These are phyloP conservation scores for Momotus momota DNA, from an alignment of 2,797 vertebrate genomes.

Conservation along the genomic window DNA sequence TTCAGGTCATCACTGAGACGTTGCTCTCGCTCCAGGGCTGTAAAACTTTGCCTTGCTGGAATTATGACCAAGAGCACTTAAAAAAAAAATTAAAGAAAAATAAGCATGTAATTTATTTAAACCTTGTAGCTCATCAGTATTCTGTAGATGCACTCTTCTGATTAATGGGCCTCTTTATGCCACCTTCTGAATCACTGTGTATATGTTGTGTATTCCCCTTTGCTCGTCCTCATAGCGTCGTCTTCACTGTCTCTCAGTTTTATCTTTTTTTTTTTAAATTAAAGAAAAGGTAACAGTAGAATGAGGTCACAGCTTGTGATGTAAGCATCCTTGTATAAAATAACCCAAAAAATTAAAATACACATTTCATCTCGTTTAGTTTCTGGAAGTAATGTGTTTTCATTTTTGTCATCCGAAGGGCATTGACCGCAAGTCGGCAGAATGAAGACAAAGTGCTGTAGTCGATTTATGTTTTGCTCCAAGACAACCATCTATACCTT, in stretches of 20 bases:
- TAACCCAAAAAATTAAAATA: not conserved
- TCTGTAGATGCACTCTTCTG: fast-evolving
- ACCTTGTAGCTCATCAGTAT: fast-evolving
- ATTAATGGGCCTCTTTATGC: not conserved
- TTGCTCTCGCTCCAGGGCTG: no score
- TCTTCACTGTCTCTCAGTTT: not conserved
- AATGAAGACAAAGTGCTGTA: slow-evolving; percentile 77
- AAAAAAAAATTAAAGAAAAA: not conserved
- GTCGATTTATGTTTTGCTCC: slow-evolving; percentile 75
- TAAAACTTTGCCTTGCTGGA: not conserved
- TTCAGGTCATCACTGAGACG: fast-evolving
- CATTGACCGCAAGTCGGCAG: not conserved
- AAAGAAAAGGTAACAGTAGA: not conserved
- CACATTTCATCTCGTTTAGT: not conserved
- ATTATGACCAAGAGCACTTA: fast-evolving
- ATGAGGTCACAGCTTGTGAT: not conserved
- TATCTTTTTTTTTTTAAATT: not conserved
- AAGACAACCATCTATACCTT: slow-evolving; percentile 85
- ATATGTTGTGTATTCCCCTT: fast-evolving
- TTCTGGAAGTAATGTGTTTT: not conserved
- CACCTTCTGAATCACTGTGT: not conserved
- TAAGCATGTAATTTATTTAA: fast-evolving
- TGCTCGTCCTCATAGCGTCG: fast-evolving
- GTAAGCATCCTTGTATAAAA: not conserved
- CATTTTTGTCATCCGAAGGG: slow-evolving; percentile 48